These are phyloP conservation scores for Sandelia bainsii DNA, from an alignment of 2,797 vertebrate genomes.

Conservation along the genomic window DNA sequence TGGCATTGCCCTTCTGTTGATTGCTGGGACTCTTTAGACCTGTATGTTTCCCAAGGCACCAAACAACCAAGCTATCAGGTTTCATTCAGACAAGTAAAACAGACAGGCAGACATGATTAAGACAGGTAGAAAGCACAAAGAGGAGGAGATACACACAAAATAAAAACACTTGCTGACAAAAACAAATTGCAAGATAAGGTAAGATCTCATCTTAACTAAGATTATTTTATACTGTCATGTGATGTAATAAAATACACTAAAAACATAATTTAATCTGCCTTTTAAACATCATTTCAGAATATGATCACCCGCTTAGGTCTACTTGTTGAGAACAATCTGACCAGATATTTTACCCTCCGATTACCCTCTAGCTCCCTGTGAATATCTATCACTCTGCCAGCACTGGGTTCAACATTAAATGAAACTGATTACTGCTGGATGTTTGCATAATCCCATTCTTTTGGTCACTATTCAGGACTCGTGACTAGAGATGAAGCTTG, in stretches of 20 bases:
- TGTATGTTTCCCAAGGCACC: conserved; percentile 1
- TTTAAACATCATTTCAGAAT: not conserved
- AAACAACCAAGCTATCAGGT: conserved; percentile 24
- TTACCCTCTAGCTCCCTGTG: no score
- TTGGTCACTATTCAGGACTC: not conserved
- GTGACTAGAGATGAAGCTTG: not conserved
- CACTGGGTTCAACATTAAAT: no score
- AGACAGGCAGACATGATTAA: conserved; percentile 15
- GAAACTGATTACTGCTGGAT: no score
- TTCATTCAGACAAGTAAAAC: conserved; percentile 25
- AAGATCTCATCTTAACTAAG: not conserved
- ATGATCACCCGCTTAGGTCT: not conserved
- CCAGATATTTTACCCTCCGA: not conserved
- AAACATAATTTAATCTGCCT: not conserved
- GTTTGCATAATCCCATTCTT: not conserved
- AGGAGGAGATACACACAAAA: conserved; percentile 8
- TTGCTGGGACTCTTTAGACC: conserved; percentile 34
- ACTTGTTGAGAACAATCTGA: not conserved
- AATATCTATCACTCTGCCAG: no score
- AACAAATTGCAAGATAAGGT: not conserved
- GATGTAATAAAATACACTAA: not conserved
- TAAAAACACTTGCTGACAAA: not conserved
- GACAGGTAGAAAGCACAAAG: not conserved
- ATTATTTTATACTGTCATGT: not conserved
- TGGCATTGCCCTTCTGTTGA: conserved; percentile 32